Percentiles rank a stretch among this genome's conserved stretches.
Evolutionary conservation across 92 coral and sea anemone species (phyloP).

Genomic region (Parazoanthus darwini): DNA sequence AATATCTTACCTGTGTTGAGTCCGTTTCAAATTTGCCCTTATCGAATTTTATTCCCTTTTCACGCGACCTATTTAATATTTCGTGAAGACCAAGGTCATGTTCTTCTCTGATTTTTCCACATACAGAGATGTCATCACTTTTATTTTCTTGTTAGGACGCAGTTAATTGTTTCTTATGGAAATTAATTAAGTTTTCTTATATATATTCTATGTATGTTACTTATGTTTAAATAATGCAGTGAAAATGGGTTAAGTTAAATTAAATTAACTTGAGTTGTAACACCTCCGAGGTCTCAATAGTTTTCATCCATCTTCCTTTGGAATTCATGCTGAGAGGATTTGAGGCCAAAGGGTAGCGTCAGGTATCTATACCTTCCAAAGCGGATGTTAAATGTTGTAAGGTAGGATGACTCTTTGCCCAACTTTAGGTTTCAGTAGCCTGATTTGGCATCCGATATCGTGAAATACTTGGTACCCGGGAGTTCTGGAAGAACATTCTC

Average conservation of each 20-base stretch:
- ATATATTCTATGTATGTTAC: no score
- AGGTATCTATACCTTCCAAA: background rate
- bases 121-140: background rate
- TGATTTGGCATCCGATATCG: background rate
- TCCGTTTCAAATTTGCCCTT: background rate
- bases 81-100: background rate
- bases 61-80: background rate
- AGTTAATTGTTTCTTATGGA: no score
- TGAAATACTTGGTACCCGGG: background rate
- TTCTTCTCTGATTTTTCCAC: background rate
- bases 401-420: background rate
- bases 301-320: background rate
- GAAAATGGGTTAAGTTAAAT: no score
- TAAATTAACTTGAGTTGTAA: no score
- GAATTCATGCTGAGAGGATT: background rate
- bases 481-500: background rate
- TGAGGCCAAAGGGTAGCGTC: constrained; percentile 4
- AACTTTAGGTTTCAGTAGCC: background rate
- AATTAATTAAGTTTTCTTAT: no score
- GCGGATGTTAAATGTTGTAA: background rate
- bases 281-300: no score
- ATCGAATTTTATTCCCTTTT: background rate
- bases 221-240: no score
- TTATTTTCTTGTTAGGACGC: no score
- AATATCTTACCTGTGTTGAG: constrained; percentile 2